A percentile compares a stretch with the other conserved stretches of the same genome.
Evolutionary conservation across 1,140 invertebrate species (phyloP).

Genomic region (Orussus abietinus): DNA sequence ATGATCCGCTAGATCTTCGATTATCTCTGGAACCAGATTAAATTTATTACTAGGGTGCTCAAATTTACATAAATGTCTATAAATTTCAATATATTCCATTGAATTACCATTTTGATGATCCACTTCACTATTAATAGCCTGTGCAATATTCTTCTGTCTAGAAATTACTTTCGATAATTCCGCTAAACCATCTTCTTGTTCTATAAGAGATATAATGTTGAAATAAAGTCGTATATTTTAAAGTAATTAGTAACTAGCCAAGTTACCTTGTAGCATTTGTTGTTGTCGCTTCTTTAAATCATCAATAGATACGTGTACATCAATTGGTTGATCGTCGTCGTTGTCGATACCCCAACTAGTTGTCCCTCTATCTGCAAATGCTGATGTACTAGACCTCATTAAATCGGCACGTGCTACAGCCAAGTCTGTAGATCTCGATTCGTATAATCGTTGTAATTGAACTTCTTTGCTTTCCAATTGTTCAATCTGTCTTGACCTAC

Average conservation of each 20-base stretch:
- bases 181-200: slow-evolving; percentile 75
- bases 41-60: slow-evolving; percentile 3
- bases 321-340: slow-evolving; percentile 29
- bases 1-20: slow-evolving; percentile 73
- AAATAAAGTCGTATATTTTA: slow-evolving; percentile 5
- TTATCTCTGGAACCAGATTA: slow-evolving; percentile 61
- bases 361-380: slow-evolving; percentile 50
- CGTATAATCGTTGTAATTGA: slow-evolving; percentile 57
- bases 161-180: slow-evolving; percentile 71
- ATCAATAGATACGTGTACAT: slow-evolving; percentile 29
- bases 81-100: slow-evolving; percentile 11
- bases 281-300: slow-evolving; percentile 40
- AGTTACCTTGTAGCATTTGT: slow-evolving; percentile 33
- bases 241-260: not conserved
- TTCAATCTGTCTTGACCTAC: slow-evolving; percentile 59
- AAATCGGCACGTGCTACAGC: slow-evolving; percentile 28
- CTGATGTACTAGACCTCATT: slow-evolving; percentile 31
- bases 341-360: slow-evolving; percentile 46
- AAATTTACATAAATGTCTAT: slow-evolving; percentile 6
- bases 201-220: slow-evolving; percentile 45
- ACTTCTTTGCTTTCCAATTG: slow-evolving; percentile 57
- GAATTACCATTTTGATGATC: slow-evolving; percentile 71
- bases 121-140: slow-evolving; percentile 72
- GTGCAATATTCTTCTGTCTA: slow-evolving; percentile 73
- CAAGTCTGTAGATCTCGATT: slow-evolving; percentile 41